phyloP scores from a whole-genome alignment of 2,113 vertebrate species.

The Trinectes maculatus region DNA sequence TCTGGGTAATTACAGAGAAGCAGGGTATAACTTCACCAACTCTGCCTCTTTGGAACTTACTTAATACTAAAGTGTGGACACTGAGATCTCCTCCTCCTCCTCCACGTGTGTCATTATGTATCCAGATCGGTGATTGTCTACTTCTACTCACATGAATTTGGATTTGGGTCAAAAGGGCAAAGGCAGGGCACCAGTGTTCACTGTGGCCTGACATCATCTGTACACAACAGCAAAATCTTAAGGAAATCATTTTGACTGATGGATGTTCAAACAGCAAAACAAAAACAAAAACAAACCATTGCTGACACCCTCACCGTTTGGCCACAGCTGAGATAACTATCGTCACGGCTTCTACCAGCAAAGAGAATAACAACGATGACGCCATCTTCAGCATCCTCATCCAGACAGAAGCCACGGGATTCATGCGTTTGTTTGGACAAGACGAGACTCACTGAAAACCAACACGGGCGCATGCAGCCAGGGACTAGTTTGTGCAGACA shows the following conservation, averaged over 20 bases:
- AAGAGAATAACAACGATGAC: conserved; percentile 50
- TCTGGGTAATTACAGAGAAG: conserved; percentile 78
- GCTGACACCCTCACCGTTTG: conserved; percentile 1
- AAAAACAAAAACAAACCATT: conserved; percentile 6
- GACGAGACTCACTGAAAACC: conserved; percentile 44
- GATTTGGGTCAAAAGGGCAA: conserved; percentile 28
- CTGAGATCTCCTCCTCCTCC: conserved; percentile 38
- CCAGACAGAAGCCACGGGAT: conserved; percentile 52
- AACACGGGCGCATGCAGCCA: conserved; percentile 17
- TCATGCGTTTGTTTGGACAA: conserved; percentile 57
- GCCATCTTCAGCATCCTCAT: conserved; percentile 33
- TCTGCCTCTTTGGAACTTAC: conserved; percentile 43
- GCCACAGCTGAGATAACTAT: conserved; percentile 19
- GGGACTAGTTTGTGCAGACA: conserved; percentile 10
- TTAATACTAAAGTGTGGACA: conserved; percentile 33
- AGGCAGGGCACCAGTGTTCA: not conserved
- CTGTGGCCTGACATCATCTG: not conserved
- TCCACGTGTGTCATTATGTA: conserved; percentile 41
- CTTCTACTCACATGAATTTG: conserved; percentile 15
- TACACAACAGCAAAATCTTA: not conserved
- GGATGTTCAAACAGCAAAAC: not conserved
- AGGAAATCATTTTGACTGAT: not conserved
- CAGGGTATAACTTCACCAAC: conserved; percentile 54
- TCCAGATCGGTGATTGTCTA: conserved; percentile 63
- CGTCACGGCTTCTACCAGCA: conserved; percentile 22